Evolutionary conservation across 2,888 invertebrate species (phyloP).

Genomic region (Uloborus plumipes): DNA sequence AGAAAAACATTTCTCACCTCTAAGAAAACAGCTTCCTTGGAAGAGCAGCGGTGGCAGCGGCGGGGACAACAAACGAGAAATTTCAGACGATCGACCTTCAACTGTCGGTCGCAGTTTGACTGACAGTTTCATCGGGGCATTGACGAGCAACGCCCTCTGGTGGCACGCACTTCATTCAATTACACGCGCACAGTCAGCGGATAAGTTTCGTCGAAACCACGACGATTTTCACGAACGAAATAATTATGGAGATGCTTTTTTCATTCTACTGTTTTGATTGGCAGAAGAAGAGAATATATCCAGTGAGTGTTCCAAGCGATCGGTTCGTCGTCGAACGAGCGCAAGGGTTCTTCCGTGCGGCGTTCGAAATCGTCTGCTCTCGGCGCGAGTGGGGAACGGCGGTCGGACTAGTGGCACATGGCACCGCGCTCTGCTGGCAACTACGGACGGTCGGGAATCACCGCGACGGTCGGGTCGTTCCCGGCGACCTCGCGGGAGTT

Average conservation of each 20-base stretch:
- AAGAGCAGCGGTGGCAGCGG: conserved; percentile 17
- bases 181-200: background rate
- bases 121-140: conserved; percentile 62
- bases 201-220: background rate
- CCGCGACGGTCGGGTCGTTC: conserved; percentile 61
- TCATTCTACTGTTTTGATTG: background rate
- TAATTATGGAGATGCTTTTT: conserved; percentile 1
- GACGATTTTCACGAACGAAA: conserved; percentile 11
- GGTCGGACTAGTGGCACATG: conserved; percentile 10
- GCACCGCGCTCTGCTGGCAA: conserved; percentile 25
- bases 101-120: conserved; percentile 61
- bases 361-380: background rate
- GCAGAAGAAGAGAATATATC: background rate
- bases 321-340: too few relatives aligned
- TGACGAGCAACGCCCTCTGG: conserved; percentile 57
- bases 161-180: conserved; percentile 19
- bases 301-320: background rate
- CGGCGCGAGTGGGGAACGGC: conserved; percentile 1
- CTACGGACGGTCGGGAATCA: conserved; percentile 54
- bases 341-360: too few relatives aligned
- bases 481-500: conserved; percentile 61
- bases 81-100: conserved; percentile 63
- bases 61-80: conserved; percentile 42
- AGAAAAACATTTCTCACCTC: conserved; percentile 30
- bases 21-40: conserved; percentile 37